A percentile compares a stretch with the other conserved stretches of the same genome.
Conservation (phyloP, 2,797 vertebrate genomes). For the Scarus forsteni region DNA sequence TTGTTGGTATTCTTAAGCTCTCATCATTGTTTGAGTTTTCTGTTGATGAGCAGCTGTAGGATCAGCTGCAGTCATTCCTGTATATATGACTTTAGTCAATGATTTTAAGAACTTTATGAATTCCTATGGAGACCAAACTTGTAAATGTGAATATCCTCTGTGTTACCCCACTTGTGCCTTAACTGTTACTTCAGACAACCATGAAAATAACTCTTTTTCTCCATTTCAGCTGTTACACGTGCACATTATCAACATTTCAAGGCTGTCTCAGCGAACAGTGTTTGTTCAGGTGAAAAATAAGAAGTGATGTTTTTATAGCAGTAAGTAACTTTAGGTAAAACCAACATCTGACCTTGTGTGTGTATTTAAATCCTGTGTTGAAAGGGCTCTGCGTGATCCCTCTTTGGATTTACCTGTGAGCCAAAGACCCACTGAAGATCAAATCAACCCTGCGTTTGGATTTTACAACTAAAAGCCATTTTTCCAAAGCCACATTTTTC, state of each 20-base stretch:
- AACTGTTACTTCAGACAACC: slow-evolving; percentile 57
- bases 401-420: slow-evolving; percentile 37
- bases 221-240: slow-evolving; percentile 23
- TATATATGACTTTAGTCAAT: slow-evolving; percentile 38
- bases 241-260: not conserved
- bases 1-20: not conserved
- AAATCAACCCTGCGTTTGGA: slow-evolving; percentile 3
- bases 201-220: slow-evolving; percentile 37
- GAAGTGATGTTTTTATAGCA: slow-evolving; percentile 24
- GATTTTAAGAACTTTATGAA: slow-evolving; percentile 19
- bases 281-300: slow-evolving; percentile 29
- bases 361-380: slow-evolving; percentile 8
- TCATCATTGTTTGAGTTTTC: slow-evolving; percentile 7
- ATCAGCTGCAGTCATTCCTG: slow-evolving; percentile 53
- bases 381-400: slow-evolving; percentile 29
- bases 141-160: slow-evolving; percentile 8
- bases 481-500: slow-evolving; percentile 43
- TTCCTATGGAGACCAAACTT: slow-evolving; percentile 60
- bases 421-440: slow-evolving; percentile 62
- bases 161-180: slow-evolving; percentile 68
- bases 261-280: not conserved
- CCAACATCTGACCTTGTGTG: slow-evolving; percentile 4
- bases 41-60: slow-evolving; percentile 11
- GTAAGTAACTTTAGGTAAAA: slow-evolving; percentile 24
- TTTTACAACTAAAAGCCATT: slow-evolving; percentile 50